These are phyloP conservation scores for Numenius phaeopus DNA, from an alignment of 2,797 vertebrate genomes.

Conservation along the genomic window DNA sequence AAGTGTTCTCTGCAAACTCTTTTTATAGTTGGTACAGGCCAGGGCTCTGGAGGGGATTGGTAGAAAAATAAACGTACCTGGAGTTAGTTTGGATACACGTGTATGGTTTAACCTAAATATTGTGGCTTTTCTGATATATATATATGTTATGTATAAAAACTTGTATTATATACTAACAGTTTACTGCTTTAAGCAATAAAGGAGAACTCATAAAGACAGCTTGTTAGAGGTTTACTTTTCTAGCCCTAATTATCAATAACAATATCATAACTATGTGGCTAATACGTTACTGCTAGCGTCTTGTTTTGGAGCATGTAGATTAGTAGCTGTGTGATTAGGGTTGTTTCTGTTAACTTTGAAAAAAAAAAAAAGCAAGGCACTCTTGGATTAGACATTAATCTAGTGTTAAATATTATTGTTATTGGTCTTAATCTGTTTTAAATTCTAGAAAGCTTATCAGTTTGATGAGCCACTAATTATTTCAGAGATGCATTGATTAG, in stretches of 20 bases:
- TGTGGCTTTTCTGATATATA: not conserved
- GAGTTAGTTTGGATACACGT: not conserved
- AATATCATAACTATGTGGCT: not conserved
- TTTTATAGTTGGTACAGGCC: not conserved
- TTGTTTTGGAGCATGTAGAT: not conserved
- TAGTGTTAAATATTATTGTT: not conserved
- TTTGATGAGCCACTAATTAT: not conserved
- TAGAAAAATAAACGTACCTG: not conserved
- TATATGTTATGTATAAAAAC: not conserved
- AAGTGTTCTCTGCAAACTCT: fast-evolving
- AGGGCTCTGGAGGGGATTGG: not conserved
- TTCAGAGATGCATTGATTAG: not conserved
- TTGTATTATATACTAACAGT: not conserved
- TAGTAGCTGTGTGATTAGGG: not conserved
- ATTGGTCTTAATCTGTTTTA: not conserved
- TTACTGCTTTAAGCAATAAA: not conserved
- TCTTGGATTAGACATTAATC: not conserved
- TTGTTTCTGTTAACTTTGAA: not conserved
- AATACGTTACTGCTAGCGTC: not conserved
- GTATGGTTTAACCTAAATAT: not conserved
- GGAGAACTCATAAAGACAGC: not conserved
- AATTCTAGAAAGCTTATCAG: not conserved
- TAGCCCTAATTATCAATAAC: not conserved
- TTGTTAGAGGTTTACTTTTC: not conserved
- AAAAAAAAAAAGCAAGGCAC: not conserved